Percentiles rank a stretch among this genome's conserved stretches.
These are phyloP conservation scores for Microchrysa polita DNA, from an alignment of 2,888 invertebrate genomes.

Conservation along the genomic window DNA sequence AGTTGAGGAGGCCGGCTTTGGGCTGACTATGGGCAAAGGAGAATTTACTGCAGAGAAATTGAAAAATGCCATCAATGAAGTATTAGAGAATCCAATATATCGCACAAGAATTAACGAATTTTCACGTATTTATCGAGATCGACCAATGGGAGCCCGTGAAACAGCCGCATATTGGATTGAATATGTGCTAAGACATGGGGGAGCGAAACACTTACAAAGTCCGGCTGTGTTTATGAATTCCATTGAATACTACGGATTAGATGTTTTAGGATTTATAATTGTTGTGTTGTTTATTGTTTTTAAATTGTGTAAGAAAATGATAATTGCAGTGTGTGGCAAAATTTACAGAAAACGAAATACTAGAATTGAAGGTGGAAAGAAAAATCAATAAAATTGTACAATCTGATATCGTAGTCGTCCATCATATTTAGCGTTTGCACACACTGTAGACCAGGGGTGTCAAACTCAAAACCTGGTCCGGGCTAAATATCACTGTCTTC, in stretches of 20 bases:
- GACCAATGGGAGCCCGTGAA: conserved; percentile 66
- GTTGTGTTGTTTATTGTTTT: too few species aligned
- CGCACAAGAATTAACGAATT: conserved; percentile 59
- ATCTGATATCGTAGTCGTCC: too few species aligned
- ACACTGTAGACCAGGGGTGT: too few species aligned
- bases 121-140: conserved; percentile 66
- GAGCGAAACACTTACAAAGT: conserved; percentile 66
- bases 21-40: conserved; percentile 50
- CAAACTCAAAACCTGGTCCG: too few species aligned
- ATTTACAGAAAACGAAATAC: too few species aligned
- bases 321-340: too few species aligned
- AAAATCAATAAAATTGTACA: too few species aligned
- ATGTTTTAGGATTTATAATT: conserved; percentile 56
- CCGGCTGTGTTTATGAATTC: conserved; percentile 64
- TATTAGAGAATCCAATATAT: conserved; percentile 54
- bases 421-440: too few species aligned
- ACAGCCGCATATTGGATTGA: conserved; percentile 69
- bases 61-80: conserved; percentile 51
- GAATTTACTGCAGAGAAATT: conserved; percentile 51
- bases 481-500: too few species aligned
- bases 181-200: conserved; percentile 67
- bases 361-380: too few species aligned
- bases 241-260: conserved; percentile 64
- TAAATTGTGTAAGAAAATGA: too few species aligned
- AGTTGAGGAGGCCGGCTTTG: conserved; percentile 54